Conservation (phyloP, 2,888 invertebrate species). For the Calameuta pallipes region DNA sequence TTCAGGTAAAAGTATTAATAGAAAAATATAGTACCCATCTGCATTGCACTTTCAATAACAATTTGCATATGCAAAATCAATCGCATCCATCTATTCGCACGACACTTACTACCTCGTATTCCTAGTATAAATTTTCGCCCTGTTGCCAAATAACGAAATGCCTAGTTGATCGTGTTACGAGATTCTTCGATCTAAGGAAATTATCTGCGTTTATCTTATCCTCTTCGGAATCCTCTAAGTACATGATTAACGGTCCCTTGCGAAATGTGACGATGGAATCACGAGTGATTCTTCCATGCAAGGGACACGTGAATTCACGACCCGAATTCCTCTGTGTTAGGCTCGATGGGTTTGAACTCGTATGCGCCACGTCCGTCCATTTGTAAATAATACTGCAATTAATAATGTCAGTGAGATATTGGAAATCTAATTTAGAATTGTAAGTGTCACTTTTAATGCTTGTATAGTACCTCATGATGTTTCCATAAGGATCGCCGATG, state of each 20-base stretch:
- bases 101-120: too few species aligned
- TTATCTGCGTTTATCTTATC: not conserved
- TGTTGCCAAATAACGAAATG: too few species aligned
- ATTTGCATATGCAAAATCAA: too few species aligned
- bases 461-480: slow-evolving; percentile 83
- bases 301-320: slow-evolving; percentile 74
- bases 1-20: slow-evolving; percentile 25
- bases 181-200: too few species aligned
- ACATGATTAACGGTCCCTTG: slow-evolving; percentile 23
- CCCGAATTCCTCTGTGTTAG: slow-evolving; percentile 90
- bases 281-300: slow-evolving; percentile 29
- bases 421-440: not conserved
- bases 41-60: not conserved
- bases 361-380: slow-evolving; percentile 96
- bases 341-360: slow-evolving; percentile 87
- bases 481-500: slow-evolving; percentile 98
- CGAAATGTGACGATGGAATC: slow-evolving; percentile 14
- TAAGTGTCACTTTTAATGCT: slow-evolving; percentile 3
- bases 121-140: too few species aligned
- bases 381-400: slow-evolving; percentile 83
- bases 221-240: not conserved
- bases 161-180: too few species aligned
- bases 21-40: slow-evolving; percentile 25
- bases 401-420: slow-evolving; percentile 19
- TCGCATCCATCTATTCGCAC: too few species aligned